phyloP scores from a whole-genome alignment of 1,140 invertebrate species.

The Caenorhabditis elegans region DNA sequence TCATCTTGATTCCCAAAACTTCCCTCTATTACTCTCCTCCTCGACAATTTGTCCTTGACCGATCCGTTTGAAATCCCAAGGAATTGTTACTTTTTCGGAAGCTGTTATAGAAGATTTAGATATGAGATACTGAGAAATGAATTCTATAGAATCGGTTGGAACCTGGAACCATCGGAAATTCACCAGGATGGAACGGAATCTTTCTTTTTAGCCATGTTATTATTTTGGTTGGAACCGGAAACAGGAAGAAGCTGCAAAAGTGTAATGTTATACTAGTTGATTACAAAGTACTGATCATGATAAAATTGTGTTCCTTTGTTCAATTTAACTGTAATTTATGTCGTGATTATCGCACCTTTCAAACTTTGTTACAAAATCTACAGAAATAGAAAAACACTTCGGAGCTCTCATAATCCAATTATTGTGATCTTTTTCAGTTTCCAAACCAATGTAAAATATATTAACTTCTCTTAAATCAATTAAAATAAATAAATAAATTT shows the following conservation, averaged over 20 bases:
- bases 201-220: not conserved
- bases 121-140: not conserved
- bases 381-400: too few relatives aligned
- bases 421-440: too few relatives aligned
- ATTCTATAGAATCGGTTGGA: not conserved
- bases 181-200: not conserved
- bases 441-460: too few relatives aligned
- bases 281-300: too few relatives aligned
- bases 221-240: not conserved
- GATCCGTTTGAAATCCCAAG: not conserved
- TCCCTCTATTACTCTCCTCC: not conserved
- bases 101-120: not conserved
- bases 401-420: too few relatives aligned
- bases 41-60: conserved; percentile 9
- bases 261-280: not conserved
- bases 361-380: too few relatives aligned
- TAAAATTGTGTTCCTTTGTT: too few relatives aligned
- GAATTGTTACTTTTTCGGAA: not conserved
- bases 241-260: not conserved
- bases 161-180: not conserved
- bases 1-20: not conserved
- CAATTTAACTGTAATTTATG: too few relatives aligned
- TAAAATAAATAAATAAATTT: too few relatives aligned
- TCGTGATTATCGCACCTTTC: too few relatives aligned
- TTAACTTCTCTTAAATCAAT: too few relatives aligned